phyloP scores from a whole-genome alignment of 2,113 vertebrate genomes.

The Cephalopholis sonnerati region DNA sequence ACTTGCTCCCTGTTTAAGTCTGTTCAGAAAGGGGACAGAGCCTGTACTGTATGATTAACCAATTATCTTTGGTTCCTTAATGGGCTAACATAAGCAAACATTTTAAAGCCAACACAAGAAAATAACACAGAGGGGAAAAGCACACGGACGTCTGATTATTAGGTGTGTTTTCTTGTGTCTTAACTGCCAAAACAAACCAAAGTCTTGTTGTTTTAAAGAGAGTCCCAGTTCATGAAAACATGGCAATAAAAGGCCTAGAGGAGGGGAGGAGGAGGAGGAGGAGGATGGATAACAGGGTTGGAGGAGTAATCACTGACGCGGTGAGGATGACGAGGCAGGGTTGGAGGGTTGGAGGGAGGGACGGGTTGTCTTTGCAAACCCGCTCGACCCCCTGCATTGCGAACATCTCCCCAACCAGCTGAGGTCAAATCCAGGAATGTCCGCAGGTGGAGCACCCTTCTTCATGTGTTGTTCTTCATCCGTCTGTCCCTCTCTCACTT shows the following conservation, averaged over 20 bases:
- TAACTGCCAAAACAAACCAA: conserved; percentile 39
- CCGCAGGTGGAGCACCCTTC: conserved; percentile 68
- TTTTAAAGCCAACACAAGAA: conserved; percentile 50
- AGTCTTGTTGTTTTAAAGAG: conserved; percentile 8
- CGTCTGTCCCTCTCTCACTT: conserved; percentile 5
- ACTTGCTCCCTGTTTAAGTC: background rate
- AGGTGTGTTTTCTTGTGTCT: background rate
- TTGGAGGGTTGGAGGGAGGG: conserved; percentile 42
- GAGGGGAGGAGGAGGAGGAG: conserved; percentile 5
- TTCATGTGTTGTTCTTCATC: background rate
- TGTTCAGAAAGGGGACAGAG: background rate
- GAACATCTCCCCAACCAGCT: conserved; percentile 17
- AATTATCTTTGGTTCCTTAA: conserved; percentile 75
- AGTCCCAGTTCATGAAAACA: conserved; percentile 47
- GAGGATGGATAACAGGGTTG: conserved; percentile 16
- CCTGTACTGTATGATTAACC: conserved; percentile 10
- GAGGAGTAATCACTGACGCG: conserved; percentile 40
- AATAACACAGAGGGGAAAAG: background rate
- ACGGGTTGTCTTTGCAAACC: conserved; percentile 13
- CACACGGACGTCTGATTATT: background rate
- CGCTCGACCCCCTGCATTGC: background rate
- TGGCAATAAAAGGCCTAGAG: conserved; percentile 25
- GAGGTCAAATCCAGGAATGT: conserved; percentile 83
- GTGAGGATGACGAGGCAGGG: conserved; percentile 38
- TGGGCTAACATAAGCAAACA: conserved; percentile 12